Conservation (phyloP, 1,140 invertebrate species). For the Drosophila teissieri region DNA sequence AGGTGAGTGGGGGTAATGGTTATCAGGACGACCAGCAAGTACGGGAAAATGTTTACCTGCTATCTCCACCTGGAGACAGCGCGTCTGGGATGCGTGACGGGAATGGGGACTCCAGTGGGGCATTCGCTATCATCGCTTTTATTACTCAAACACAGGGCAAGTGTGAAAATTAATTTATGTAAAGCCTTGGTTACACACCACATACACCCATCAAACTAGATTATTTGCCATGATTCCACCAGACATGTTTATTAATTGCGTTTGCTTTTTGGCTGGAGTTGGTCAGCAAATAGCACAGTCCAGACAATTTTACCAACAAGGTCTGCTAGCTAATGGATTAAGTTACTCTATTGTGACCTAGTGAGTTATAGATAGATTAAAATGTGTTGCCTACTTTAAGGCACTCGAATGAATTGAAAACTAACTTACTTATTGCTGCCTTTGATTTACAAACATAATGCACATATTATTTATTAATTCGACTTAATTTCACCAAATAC, state of each 20-base stretch:
- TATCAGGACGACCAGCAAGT: conserved; percentile 1
- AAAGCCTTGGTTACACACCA: conserved; percentile 20
- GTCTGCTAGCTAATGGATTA: background rate
- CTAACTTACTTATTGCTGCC: too few species aligned
- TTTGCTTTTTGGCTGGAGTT: background rate
- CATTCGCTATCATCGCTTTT: background rate
- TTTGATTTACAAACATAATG: too few species aligned
- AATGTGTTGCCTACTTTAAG: conserved; percentile 3
- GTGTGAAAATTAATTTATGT: conserved; percentile 56
- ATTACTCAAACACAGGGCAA: conserved; percentile 33
- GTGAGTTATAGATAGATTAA: too few species aligned
- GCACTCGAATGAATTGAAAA: background rate
- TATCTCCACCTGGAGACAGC: conserved; percentile 22
- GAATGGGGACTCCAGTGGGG: background rate
- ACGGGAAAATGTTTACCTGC: conserved; percentile 34
- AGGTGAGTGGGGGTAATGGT: conserved; percentile 52
- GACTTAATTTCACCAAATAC: background rate
- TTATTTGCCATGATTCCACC: conserved; percentile 4
- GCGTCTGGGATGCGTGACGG: conserved; percentile 1
- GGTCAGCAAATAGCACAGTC: conserved; percentile 2
- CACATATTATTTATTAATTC: too few species aligned
- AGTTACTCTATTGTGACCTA: background rate
- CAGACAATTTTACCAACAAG: conserved; percentile 5
- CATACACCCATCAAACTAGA: background rate
- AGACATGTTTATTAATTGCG: conserved; percentile 43